Evolutionary conservation across 2,797 vertebrate species (phyloP).

Genomic region (Ctenopoma multispine): DNA sequence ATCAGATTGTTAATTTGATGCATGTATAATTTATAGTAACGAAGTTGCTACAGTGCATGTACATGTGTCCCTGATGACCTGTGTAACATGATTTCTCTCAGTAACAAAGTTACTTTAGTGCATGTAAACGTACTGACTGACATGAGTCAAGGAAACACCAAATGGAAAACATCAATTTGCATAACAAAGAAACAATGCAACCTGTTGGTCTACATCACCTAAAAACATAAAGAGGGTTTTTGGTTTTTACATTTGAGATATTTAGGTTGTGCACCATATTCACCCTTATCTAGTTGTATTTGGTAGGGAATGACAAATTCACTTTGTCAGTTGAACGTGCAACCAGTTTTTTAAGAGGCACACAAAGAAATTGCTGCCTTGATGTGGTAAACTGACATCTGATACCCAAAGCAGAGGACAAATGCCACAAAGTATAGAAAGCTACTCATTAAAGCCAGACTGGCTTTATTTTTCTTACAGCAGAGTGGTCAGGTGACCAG

Average conservation of each 20-base stretch:
- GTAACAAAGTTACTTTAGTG: no score
- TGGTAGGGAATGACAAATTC: slow-evolving; percentile 26
- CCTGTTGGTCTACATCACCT: not conserved
- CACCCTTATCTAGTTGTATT: slow-evolving; percentile 26
- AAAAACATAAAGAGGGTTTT: not conserved
- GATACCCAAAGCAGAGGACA: slow-evolving; percentile 37
- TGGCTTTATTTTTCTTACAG: slow-evolving; percentile 82
- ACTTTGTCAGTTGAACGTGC: not conserved
- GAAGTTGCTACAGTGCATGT: no score
- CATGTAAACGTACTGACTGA: no score
- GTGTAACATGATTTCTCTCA: no score
- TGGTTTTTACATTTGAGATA: slow-evolving; percentile 2
- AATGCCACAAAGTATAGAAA: slow-evolving; percentile 34
- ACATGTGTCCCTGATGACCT: no score
- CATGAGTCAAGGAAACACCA: slow-evolving; percentile 2
- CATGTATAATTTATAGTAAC: no score
- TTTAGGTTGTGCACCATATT: slow-evolving; percentile 18
- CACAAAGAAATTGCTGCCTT: slow-evolving; percentile 34
- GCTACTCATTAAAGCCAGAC: slow-evolving; percentile 55
- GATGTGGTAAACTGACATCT: slow-evolving; percentile 64
- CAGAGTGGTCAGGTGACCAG: slow-evolving; percentile 94
- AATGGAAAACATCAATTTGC: slow-evolving; percentile 19
- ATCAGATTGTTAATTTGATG: no score
- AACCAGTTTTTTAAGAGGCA: slow-evolving; percentile 19
- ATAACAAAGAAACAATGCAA: slow-evolving; percentile 15